Base-by-base conservation (phyloP, 2,797 vertebrate genomes). In the Capromys pilorides region DNA sequence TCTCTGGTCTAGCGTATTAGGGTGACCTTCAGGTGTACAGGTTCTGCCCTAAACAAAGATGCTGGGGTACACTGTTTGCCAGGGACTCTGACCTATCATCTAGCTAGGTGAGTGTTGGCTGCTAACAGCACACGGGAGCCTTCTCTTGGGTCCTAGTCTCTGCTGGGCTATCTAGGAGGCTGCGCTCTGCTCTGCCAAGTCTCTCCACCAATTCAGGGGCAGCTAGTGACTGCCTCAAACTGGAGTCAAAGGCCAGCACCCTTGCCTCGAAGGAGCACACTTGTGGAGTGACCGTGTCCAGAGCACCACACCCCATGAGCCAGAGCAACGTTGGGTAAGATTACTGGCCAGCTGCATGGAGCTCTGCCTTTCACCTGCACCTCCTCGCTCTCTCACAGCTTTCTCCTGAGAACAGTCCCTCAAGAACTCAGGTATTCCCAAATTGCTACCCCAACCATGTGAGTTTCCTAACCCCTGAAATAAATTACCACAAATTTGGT, bases 391-490 rank as follows among this genome's bases (percentile, higher is more conserved):
- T 86, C 79, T 57, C 26, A 67, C 1, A 59, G 18, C 16, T 19
- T 10, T 91, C 57, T 80, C 13, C 90, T 88, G 33, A 79, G 14
- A 73, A 36, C n/a, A 75, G 57, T 54, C 51, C 51, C 22, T 88
- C 14, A 19, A 26, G 3, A 73, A 90, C 59, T 64, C 31, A 9
- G 12, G 4, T 41, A 39, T 51, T 67, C 28, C 24, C 57, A 86
- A 83, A 95, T 28, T 45, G 26, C 49, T 89, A 28, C 78, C 85
- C 28, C 64, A 94, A 59, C 33, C 67, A 5, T 22, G 91, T 86
- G 67, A 39, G 31, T 75, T 81, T 75, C 54, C 62, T 66, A 79
- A 67, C 33, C 91, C 33, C 33, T 85, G 1, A 28, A 90, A 86
- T 31, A 93, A 83, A 83, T 66, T 73, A 54, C 36, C 57, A 88